Evolutionary conservation across 1,140 invertebrate genomes (phyloP), one percentile per base, ranked within the genome.

Genomic region (Drosophila nigrodunni): DNA sequence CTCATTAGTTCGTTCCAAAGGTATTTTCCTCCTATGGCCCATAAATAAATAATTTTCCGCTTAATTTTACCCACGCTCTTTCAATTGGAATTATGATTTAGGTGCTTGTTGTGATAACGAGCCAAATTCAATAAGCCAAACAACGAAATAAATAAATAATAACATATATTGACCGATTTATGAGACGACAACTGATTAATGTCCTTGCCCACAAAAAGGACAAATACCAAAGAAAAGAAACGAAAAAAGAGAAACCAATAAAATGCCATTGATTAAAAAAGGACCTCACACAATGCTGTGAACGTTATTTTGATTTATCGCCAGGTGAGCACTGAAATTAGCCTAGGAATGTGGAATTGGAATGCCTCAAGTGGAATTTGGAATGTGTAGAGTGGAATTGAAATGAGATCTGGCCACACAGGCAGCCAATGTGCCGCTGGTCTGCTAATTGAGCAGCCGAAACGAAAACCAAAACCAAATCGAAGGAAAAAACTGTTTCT

Each of bases 21-120:
- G 18, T 8, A 47, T 46, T 68, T 73, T 73, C 55, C n/a, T 11
- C 54, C 60, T 61, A 74, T 71, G 25, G 39, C 21, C 37, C 35
- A 41, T 15, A 39, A 35, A 65, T 50, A 67, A 64, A 68, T 18
- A 64, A 46, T 54, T 70, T 30, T 13, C 30, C 39, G 15, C 35
- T 30, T 47, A 60, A 68, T 61, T 66, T 60, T 71, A 55, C 70
- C 72, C 68, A 76, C 58, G 25, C 43, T 57, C 60, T 66, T 76
- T 81, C 73, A 87, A 87, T 77, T 77, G 62, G 61, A 82, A 83
- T 77, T 88, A 88, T 88, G 83, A 83, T 87, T 88, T 83, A 77
- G 59, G 66, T 62, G 41, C 34, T 62, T 88, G 77, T 87, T 87
- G 77, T 87, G 83, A 82, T 82, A 77, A 66, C 52, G 39, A 47